phyloP scores from a whole-genome alignment of 2,888 invertebrate species.

The Phalangium opilio region DNA sequence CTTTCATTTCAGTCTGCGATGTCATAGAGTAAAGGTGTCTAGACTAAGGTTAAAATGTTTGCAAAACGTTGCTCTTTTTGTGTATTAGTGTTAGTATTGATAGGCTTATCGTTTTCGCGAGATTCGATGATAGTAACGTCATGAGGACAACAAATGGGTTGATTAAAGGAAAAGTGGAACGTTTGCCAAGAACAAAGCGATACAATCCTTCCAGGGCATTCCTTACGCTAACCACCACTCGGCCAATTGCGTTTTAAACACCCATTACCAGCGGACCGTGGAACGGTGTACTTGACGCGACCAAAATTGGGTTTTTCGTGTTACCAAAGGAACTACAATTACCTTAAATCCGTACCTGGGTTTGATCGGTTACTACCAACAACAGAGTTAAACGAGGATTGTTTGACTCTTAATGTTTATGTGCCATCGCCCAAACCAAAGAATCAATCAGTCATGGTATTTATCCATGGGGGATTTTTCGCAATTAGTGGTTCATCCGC shows the following conservation, averaged over 20 bases:
- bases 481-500: slow-evolving; percentile 8
- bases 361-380: background rate
- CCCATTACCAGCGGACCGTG: slow-evolving; percentile 9
- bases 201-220: slow-evolving; percentile 14
- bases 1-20: no score
- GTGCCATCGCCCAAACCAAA: slow-evolving; percentile 40
- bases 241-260: slow-evolving; percentile 8
- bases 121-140: no score
- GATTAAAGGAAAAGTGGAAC: no score
- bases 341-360: slow-evolving; percentile 4
- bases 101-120: no score
- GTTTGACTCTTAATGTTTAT: slow-evolving; percentile 65
- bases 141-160: no score
- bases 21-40: no score
- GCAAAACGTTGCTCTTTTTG: no score
- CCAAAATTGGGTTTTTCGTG: slow-evolving; percentile 8
- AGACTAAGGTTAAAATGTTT: no score
- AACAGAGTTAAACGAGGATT: slow-evolving; percentile 44
- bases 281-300: slow-evolving; percentile 7
- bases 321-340: slow-evolving; percentile 4
- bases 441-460: slow-evolving; percentile 51
- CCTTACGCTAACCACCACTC: slow-evolving; percentile 13
- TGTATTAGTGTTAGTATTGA: no score
- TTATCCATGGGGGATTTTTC: slow-evolving; percentile 27
- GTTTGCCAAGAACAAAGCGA: background rate